phyloP scores from a whole-genome alignment of 1,140 invertebrate species.

The Homarus americanus region DNA sequence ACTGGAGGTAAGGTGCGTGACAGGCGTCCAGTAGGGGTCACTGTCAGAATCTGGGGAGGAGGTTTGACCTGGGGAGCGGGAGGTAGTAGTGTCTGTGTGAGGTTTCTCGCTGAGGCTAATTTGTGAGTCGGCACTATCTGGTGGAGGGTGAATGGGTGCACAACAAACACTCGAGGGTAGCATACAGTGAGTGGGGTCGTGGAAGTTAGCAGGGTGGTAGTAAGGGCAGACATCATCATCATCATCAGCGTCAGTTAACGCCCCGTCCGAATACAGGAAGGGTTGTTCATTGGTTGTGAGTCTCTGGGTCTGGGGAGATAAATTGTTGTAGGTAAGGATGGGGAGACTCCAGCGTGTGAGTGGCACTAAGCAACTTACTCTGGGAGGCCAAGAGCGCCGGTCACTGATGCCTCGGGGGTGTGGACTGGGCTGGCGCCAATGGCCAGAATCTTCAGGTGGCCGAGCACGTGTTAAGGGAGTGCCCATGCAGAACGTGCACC shows the following conservation, averaged over 20 bases:
- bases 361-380: conserved; percentile 70
- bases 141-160: not conserved
- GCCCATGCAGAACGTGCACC: conserved; percentile 70
- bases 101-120: conserved; percentile 20
- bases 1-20: conserved; percentile 10
- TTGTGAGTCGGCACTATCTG: conserved; percentile 31
- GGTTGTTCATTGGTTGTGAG: not conserved
- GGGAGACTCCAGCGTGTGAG: conserved; percentile 58
- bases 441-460: conserved; percentile 49
- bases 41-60: conserved; percentile 49
- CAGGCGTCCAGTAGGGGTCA: conserved; percentile 66
- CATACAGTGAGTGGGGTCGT: not conserved
- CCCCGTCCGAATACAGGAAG: not conserved
- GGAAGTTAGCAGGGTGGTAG: conserved; percentile 5
- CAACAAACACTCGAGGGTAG: not conserved
- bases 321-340: conserved; percentile 24
- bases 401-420: conserved; percentile 70
- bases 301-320: not conserved
- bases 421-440: conserved; percentile 69
- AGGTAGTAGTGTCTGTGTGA: conserved; percentile 1
- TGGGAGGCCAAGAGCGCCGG: conserved; percentile 73
- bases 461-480: conserved; percentile 34
- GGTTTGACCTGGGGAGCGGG: conserved; percentile 16
- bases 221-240: not conserved
- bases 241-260: not conserved